phyloP scores from a whole-genome alignment of 2,888 invertebrate species.

The Catotricha subobsoleta region DNA sequence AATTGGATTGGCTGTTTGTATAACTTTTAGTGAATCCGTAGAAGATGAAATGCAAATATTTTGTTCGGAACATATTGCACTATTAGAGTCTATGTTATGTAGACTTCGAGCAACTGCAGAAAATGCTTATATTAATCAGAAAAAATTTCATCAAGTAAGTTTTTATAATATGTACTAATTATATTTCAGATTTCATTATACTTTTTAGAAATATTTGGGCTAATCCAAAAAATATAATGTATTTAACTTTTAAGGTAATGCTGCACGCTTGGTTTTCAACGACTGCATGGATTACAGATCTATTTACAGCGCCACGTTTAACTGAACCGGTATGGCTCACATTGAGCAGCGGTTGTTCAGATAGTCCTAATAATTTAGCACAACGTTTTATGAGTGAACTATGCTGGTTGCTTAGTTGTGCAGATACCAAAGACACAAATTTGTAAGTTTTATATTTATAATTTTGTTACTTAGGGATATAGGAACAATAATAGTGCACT shows the following conservation, averaged over 20 bases:
- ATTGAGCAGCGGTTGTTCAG: constrained; percentile 30
- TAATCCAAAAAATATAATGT: neutral
- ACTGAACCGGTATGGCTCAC: constrained; percentile 47
- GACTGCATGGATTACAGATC: constrained; percentile 40
- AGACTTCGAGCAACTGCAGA: constrained; percentile 48
- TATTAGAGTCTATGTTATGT: constrained; percentile 54
- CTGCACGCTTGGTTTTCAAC: constrained; percentile 31
- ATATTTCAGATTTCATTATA: neutral
- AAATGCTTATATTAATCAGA: constrained; percentile 38
- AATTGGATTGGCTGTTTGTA: constrained; percentile 47
- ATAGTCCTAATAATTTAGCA: constrained; percentile 27
- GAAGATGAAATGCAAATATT: constrained; percentile 51
- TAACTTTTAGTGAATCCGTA: constrained; percentile 36
- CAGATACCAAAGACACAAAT: constrained; percentile 73
- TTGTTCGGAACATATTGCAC: constrained; percentile 61
- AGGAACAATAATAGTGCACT: too few species aligned
- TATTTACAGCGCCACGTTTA: constrained; percentile 48
- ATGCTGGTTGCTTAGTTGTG: constrained; percentile 45
- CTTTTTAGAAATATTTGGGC: too few species aligned
- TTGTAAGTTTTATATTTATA: constrained; percentile 80
- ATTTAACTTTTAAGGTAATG: constrained; percentile 26
- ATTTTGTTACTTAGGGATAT: too few species aligned
- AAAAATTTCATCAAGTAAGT: constrained; percentile 33
- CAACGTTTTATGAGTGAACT: constrained; percentile 36
- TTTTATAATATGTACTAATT: neutral